A percentile compares a stretch with the other conserved stretches of the same genome.
phyloP scores from a whole-genome alignment of 2,797 vertebrate species.

The Sternarchorhynchus goeldii region DNA sequence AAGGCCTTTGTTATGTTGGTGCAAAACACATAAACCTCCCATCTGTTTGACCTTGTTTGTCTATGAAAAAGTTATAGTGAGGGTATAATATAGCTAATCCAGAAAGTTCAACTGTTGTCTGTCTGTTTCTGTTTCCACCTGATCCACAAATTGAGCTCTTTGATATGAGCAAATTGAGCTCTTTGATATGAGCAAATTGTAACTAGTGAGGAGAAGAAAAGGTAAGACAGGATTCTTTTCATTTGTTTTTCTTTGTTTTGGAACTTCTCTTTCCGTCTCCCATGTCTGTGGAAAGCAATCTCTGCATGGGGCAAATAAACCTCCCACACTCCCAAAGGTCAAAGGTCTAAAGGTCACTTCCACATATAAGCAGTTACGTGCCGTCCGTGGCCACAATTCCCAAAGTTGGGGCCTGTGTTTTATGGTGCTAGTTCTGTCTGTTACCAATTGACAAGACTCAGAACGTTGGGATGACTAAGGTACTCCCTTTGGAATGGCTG shows the following conservation, averaged over 20 bases:
- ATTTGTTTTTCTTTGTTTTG: not conserved
- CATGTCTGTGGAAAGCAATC: constrained; percentile 25
- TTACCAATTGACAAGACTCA: constrained; percentile 13
- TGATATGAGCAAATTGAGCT: too few species aligned
- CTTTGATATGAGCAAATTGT: constrained; percentile 26
- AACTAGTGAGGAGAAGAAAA: not conserved
- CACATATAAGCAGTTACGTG: constrained; percentile 34
- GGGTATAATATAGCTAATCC: constrained; percentile 9
- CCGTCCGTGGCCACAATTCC: constrained; percentile 8
- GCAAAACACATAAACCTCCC: not conserved
- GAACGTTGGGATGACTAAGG: not conserved
- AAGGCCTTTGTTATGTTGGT: not conserved
- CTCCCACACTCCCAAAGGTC: constrained; percentile 44
- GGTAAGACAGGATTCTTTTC: not conserved
- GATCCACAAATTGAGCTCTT: too few species aligned
- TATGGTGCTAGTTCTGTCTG: constrained; percentile 21
- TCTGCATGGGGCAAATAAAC: constrained; percentile 39
- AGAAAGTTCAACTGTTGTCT: constrained; percentile 25
- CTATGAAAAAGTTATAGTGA: constrained; percentile 23
- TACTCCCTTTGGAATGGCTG: not conserved
- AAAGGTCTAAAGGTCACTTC: constrained; percentile 48
- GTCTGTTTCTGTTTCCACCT: constrained; percentile 1
- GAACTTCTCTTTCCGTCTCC: constrained; percentile 10
- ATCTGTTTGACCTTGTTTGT: constrained; percentile 2
- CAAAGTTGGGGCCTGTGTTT: not conserved